Evolutionary conservation across 2,888 invertebrate genomes (phyloP).

Genomic region (Pogonocherus hispidulus): DNA sequence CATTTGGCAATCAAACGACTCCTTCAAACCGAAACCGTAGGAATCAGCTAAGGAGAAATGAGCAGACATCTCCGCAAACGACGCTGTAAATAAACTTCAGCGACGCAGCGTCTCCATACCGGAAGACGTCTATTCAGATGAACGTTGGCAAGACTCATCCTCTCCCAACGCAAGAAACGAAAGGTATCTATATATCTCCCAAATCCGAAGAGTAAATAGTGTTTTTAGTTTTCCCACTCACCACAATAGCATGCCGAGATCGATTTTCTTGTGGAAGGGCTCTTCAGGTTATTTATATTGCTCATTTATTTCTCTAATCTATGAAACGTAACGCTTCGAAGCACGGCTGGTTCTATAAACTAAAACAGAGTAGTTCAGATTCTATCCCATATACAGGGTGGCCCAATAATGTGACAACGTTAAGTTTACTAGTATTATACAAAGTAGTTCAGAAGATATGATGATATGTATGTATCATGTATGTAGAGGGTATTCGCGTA

Average conservation of each 20-base stretch:
- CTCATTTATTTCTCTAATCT: slow-evolving; percentile 14
- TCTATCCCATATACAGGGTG: too few relatives aligned
- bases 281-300: slow-evolving; percentile 22
- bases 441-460: too few relatives aligned
- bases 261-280: slow-evolving; percentile 5
- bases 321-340: background rate
- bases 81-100: slow-evolving; percentile 67
- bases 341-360: too few relatives aligned
- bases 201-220: slow-evolving; percentile 44
- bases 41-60: slow-evolving; percentile 14
- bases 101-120: slow-evolving; percentile 64
- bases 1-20: slow-evolving; percentile 23
- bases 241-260: slow-evolving; percentile 21
- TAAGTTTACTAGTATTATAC: too few relatives aligned
- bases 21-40: slow-evolving; percentile 11
- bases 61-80: slow-evolving; percentile 36
- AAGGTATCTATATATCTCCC: slow-evolving; percentile 47
- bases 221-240: slow-evolving; percentile 45
- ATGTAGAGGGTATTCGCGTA: too few relatives aligned
- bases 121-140: slow-evolving; percentile 67
- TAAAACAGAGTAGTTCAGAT: too few relatives aligned
- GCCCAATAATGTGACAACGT: too few relatives aligned
- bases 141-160: slow-evolving; percentile 55
- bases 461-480: too few relatives aligned
- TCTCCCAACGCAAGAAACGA: slow-evolving; percentile 43